These are phyloP conservation scores for Chrysodeixis includens DNA, from an alignment of 2,888 invertebrate genomes.

Conservation along the genomic window DNA sequence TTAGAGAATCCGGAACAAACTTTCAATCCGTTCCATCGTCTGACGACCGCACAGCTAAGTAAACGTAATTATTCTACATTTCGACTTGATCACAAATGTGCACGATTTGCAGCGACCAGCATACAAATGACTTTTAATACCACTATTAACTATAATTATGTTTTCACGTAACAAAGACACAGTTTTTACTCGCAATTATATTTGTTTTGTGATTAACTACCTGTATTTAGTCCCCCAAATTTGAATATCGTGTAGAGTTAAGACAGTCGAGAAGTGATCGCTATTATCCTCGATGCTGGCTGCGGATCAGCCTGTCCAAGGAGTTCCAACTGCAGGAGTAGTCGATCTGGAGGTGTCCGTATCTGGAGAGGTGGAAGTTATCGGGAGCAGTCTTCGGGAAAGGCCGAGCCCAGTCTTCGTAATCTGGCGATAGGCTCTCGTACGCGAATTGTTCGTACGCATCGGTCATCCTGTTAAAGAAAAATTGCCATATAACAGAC, in stretches of 20 bases:
- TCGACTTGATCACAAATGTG: slow-evolving; percentile 32
- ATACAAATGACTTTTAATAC: slow-evolving; percentile 37
- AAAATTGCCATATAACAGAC: neutral
- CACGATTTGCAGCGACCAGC: slow-evolving; percentile 27
- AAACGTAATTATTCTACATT: slow-evolving; percentile 39
- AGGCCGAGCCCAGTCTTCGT: slow-evolving; percentile 91
- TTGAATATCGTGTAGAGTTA: too few relatives aligned
- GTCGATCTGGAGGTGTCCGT: slow-evolving; percentile 94
- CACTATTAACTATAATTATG: slow-evolving; percentile 27
- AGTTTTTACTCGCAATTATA: slow-evolving; percentile 19
- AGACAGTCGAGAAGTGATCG: too few relatives aligned
- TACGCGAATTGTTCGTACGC: slow-evolving; percentile 83
- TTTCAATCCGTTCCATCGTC: slow-evolving; percentile 47
- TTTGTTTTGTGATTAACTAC: slow-evolving; percentile 5
- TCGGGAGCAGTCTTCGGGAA: slow-evolving; percentile 91
- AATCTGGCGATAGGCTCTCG: slow-evolving; percentile 84
- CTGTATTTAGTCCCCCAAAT: slow-evolving; percentile 5
- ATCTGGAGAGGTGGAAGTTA: slow-evolving; percentile 93
- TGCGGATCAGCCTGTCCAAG: slow-evolving; percentile 92
- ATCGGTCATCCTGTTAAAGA: slow-evolving; percentile 76
- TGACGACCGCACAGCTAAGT: slow-evolving; percentile 35
- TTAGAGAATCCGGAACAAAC: slow-evolving; percentile 40
- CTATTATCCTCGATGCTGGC: slow-evolving; percentile 70
- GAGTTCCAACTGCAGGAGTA: slow-evolving; percentile 95
- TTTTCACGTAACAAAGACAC: slow-evolving; percentile 21